A percentile compares a stretch with the other conserved stretches of the same genome.
These are phyloP conservation scores for Argynnis bischoffii DNA, from an alignment of 2,888 invertebrate species.

Conservation along the genomic window DNA sequence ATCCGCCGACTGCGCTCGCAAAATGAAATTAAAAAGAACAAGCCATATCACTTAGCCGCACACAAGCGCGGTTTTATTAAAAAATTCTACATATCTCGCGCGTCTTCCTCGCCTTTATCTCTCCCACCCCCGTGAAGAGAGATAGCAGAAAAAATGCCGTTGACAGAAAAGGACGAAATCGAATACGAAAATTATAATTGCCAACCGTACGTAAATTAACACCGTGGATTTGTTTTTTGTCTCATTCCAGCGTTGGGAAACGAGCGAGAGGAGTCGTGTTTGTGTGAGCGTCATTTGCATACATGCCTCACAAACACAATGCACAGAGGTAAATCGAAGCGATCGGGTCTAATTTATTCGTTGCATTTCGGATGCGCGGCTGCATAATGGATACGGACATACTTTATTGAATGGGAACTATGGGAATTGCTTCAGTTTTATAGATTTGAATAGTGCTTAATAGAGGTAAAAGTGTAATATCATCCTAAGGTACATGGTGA, in stretches of 20 bases:
- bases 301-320: conserved; percentile 74
- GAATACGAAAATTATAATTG: conserved; percentile 80
- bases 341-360: conserved; percentile 67
- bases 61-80: conserved; percentile 80
- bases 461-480: background rate
- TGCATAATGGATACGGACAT: conserved; percentile 63
- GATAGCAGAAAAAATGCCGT: conserved; percentile 69
- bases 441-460: conserved; percentile 12
- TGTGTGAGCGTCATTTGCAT: conserved; percentile 71
- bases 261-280: conserved; percentile 54
- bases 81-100: conserved; percentile 81
- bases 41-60: conserved; percentile 81
- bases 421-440: conserved; percentile 17
- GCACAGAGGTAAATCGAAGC: conserved; percentile 77
- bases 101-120: conserved; percentile 74
- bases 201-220: conserved; percentile 82
- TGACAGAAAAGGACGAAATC: conserved; percentile 72
- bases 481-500: background rate
- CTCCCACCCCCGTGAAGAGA: conserved; percentile 62
- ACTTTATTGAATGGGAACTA: conserved; percentile 36
- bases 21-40: conserved; percentile 82
- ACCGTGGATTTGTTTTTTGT: conserved; percentile 70
- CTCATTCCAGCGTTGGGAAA: conserved; percentile 49
- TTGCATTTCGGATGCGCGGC: conserved; percentile 49
- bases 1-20: conserved; percentile 67